Conservation (phyloP, 2,113 vertebrate species). For the Megalops atlanticus region DNA sequence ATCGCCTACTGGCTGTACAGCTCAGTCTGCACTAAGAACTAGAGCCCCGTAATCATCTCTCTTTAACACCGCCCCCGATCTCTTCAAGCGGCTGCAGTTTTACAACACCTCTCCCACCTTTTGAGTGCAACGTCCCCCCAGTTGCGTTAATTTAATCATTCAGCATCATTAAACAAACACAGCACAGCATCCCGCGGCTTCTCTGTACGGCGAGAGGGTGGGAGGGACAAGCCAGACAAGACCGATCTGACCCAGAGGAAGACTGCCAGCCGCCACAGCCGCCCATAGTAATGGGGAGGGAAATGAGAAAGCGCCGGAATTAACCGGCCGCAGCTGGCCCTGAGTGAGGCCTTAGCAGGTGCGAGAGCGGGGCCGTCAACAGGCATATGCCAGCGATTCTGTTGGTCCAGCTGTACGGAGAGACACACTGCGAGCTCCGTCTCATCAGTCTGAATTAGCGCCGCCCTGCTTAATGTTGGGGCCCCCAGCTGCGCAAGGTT, state of each 20-base stretch:
- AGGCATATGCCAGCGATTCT: neutral
- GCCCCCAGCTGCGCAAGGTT: neutral
- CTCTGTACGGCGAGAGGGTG: neutral
- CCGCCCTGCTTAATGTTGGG: neutral
- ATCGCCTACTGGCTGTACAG: neutral
- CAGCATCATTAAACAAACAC: neutral
- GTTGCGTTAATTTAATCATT: neutral
- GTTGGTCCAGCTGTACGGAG: neutral
- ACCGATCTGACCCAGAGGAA: neutral
- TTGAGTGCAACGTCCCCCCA: neutral
- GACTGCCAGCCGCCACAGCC: neutral
- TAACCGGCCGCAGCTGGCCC: neutral
- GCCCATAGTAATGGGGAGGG: neutral
- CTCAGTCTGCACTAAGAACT: no score
- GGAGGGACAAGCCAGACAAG: neutral
- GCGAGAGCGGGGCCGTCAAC: neutral
- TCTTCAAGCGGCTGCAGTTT: no score
- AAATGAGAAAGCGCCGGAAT: neutral
- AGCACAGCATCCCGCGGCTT: neutral
- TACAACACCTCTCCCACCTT: neutral
- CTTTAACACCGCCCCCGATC: no score
- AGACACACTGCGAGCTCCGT: neutral
- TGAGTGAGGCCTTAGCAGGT: neutral
- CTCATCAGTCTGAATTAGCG: constrained; percentile 4
- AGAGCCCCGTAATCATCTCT: no score